Conservation (phyloP, 37 sponge, comb jelly and placozoan species). For the Oopsacas minuta region DNA sequence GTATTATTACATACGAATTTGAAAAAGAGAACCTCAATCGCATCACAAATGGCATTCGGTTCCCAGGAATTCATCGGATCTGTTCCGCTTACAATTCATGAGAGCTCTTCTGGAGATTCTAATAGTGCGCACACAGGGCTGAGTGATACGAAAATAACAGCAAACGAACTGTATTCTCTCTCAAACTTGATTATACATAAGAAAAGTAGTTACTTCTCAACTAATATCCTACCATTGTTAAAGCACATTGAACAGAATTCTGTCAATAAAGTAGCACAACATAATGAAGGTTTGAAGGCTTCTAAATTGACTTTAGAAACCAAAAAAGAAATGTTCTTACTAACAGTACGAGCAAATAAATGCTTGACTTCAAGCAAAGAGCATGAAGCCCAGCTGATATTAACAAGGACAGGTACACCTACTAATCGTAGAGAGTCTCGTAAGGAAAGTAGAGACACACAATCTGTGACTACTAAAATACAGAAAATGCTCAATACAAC, state of each 20-base stretch:
- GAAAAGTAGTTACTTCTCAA: background rate
- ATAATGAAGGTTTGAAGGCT: background rate
- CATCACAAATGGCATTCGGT: background rate
- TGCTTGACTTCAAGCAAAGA: background rate
- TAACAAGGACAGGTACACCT: background rate
- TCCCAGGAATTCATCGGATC: background rate
- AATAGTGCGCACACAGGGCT: background rate
- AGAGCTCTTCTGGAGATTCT: background rate
- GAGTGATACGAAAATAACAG: background rate
- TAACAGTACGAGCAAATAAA: slow-evolving; percentile 1
- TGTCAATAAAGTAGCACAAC: background rate
- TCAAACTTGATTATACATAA: slow-evolving; percentile 1
- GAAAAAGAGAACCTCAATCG: background rate
- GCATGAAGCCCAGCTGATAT: background rate
- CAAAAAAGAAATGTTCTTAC: background rate
- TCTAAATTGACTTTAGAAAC: background rate
- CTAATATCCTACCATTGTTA: background rate
- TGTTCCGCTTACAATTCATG: background rate
- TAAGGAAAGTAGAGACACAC: background rate
- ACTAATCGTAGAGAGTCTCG: background rate
- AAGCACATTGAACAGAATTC: background rate
- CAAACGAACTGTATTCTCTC: background rate
- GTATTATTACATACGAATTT: background rate
- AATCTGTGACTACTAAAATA: background rate
- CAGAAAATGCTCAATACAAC: background rate